phyloP scores from a whole-genome alignment of 35 echinoderm and acorn worm genomes.

The Chiridota heheva region DNA sequence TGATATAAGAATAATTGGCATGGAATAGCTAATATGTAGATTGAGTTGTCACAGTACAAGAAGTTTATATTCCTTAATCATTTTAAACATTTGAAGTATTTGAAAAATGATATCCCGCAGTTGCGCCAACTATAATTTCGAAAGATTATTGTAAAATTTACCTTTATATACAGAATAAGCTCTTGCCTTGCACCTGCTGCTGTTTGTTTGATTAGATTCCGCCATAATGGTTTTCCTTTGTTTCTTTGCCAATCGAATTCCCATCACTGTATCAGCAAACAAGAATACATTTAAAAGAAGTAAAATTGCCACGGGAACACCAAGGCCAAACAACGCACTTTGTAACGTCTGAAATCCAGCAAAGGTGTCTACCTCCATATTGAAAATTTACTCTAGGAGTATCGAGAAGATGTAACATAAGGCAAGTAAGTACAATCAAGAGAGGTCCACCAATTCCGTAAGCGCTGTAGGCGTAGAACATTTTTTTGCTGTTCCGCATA shows the following conservation, averaged over 20 bases:
- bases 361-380: neutral
- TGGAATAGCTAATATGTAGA: too few species aligned
- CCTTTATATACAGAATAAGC: too few species aligned
- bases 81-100: too few species aligned
- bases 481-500: conserved; percentile 19
- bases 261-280: conserved; percentile 21
- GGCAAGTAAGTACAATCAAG: neutral
- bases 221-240: too few species aligned
- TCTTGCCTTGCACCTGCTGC: too few species aligned
- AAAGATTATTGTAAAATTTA: too few species aligned
- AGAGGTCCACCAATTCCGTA: neutral
- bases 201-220: too few species aligned
- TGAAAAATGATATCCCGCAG: too few species aligned
- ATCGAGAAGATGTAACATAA: neutral
- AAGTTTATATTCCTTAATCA: too few species aligned
- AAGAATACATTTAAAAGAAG: neutral
- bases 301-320: conserved; percentile 2
- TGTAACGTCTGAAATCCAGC: neutral
- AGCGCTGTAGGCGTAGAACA: conserved; percentile 9
- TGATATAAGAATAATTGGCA: too few species aligned
- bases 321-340: conserved; percentile 3
- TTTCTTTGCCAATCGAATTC: conserved; percentile 6
- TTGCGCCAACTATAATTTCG: too few species aligned
- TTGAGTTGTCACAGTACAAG: too few species aligned
- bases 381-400: neutral